phyloP scores from a whole-genome alignment of 2,113 vertebrate species.

The Leuciscus idus region DNA sequence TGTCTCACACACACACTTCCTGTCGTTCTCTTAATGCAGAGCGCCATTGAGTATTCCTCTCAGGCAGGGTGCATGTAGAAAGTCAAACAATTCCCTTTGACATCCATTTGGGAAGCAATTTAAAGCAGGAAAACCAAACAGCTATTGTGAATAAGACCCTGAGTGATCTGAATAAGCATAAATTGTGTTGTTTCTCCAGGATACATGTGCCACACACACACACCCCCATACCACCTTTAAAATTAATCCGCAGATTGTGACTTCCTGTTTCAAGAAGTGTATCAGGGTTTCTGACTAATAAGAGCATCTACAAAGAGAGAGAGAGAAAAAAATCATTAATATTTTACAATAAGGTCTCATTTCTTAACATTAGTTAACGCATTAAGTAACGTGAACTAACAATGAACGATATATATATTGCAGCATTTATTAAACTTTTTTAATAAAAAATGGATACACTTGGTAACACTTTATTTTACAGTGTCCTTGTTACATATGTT shows the following conservation, averaged over 20 bases:
- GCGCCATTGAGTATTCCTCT: slow-evolving; percentile 66
- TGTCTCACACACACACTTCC: neutral
- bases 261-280: neutral
- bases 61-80: slow-evolving; percentile 36
- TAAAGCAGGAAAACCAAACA: slow-evolving; percentile 34
- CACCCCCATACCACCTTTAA: slow-evolving; percentile 16
- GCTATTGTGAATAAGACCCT: slow-evolving; percentile 48
- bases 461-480: no score
- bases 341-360: no score
- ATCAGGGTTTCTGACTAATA: neutral
- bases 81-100: slow-evolving; percentile 64
- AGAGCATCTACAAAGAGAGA: neutral
- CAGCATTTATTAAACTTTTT: no score
- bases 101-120: slow-evolving; percentile 62
- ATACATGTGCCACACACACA: neutral
- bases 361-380: no score
- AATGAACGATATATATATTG: no score
- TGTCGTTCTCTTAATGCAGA: slow-evolving; percentile 41
- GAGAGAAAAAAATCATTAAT: no score
- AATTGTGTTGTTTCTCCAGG: slow-evolving; percentile 43
- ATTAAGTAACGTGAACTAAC: no score
- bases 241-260: neutral
- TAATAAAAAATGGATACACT: no score
- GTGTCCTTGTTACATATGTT: no score
- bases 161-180: slow-evolving; percentile 57